These are phyloP conservation scores for Cydia splendana DNA, from an alignment of 1,140 invertebrate genomes.

Conservation along the genomic window DNA sequence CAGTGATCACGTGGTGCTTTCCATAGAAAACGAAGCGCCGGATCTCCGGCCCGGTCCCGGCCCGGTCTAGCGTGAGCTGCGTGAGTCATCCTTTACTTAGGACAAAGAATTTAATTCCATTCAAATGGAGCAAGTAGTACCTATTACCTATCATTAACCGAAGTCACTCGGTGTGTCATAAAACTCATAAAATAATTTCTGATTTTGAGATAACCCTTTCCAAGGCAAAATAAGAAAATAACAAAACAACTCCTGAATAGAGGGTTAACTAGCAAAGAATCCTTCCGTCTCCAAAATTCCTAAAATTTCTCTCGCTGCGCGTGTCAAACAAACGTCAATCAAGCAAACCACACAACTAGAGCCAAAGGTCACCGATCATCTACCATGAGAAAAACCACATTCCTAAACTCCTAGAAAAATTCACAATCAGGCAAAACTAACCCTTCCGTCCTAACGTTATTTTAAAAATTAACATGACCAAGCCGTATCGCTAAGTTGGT, in stretches of 20 bases:
- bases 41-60: too few species aligned
- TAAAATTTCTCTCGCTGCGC: constrained; percentile 61
- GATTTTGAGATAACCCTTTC: not conserved
- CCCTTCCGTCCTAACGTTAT: constrained; percentile 41
- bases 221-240: not conserved
- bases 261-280: constrained; percentile 21
- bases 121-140: too few species aligned
- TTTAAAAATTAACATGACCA: constrained; percentile 41
- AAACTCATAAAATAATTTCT: too few species aligned
- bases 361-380: constrained; percentile 69
- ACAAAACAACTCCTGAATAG: constrained; percentile 14
- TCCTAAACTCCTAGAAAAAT: constrained; percentile 38
- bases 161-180: too few species aligned
- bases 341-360: constrained; percentile 63
- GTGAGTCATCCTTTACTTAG: too few species aligned
- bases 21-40: too few species aligned
- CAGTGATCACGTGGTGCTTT: too few species aligned
- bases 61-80: too few species aligned
- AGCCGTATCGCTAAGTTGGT: constrained; percentile 39
- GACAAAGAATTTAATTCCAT: too few species aligned
- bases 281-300: constrained; percentile 51
- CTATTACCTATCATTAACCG: too few species aligned
- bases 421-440: constrained; percentile 39
- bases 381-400: constrained; percentile 44
- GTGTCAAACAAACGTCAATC: constrained; percentile 73